Evolutionary conservation across 2,888 invertebrate species (phyloP).

Genomic region (Cephus rjabovi): DNA sequence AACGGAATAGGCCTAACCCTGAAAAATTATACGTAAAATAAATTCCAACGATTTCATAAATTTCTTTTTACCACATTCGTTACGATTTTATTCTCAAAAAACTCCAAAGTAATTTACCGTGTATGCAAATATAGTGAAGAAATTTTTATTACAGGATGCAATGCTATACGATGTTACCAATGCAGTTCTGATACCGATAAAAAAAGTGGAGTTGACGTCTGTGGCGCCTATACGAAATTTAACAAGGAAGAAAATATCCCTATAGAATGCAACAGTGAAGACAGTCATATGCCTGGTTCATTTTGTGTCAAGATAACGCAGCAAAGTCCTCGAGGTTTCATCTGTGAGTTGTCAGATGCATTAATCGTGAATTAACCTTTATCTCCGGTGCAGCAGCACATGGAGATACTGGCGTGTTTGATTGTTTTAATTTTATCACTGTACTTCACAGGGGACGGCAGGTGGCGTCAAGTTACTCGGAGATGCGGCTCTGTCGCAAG

Average conservation of each 20-base stretch:
- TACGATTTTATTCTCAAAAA: no score
- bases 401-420: background rate
- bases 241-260: slow-evolving; percentile 88
- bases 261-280: slow-evolving; percentile 94
- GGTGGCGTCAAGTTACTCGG: slow-evolving; percentile 92
- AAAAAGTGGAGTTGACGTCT: slow-evolving; percentile 81
- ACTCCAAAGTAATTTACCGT: background rate
- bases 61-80: background rate
- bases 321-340: slow-evolving; percentile 93
- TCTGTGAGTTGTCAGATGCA: slow-evolving; percentile 78
- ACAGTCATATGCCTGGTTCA: slow-evolving; percentile 93
- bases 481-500: slow-evolving; percentile 91
- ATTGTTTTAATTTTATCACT: background rate
- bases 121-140: background rate
- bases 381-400: background rate
- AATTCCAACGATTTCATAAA: background rate
- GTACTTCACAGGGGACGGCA: slow-evolving; percentile 85
- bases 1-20: background rate
- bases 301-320: slow-evolving; percentile 96
- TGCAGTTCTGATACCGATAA: slow-evolving; percentile 90
- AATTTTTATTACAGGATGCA: slow-evolving; percentile 39
- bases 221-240: slow-evolving; percentile 90
- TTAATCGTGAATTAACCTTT: background rate
- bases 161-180: slow-evolving; percentile 90
- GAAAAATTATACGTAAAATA: background rate